Evolutionary conservation across 2,113 vertebrate species (phyloP).

Genomic region (Solenodon paradoxus): DNA sequence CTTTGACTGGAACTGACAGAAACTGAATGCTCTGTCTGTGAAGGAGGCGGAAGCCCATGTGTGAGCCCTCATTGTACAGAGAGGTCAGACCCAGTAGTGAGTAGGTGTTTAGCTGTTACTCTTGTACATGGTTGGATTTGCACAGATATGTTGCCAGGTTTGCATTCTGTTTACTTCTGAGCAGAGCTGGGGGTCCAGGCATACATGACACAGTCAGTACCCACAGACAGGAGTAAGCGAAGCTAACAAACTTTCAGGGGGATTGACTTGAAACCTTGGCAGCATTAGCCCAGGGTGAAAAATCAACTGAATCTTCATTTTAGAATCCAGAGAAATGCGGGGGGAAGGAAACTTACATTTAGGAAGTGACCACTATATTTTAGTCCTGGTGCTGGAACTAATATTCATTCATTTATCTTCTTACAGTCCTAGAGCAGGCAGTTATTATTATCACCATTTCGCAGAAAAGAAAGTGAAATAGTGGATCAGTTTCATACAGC

Average conservation of each 20-base stretch:
- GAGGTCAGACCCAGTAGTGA: neutral
- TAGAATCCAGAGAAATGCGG: neutral
- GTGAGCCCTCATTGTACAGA: neutral
- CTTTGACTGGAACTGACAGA: neutral
- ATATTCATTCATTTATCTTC: conserved; percentile 16
- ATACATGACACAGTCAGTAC: neutral
- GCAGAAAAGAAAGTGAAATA: neutral
- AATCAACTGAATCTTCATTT: neutral
- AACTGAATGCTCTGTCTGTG: neutral
- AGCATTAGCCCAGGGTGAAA: neutral
- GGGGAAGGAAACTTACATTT: neutral
- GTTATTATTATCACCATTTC: neutral
- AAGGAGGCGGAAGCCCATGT: neutral
- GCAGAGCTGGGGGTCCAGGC: neutral
- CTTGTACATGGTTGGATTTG: neutral
- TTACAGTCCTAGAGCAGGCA: neutral
- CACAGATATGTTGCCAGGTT: neutral
- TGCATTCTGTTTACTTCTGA: neutral
- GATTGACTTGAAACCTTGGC: neutral
- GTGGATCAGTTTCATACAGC: neutral
- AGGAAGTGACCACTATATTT: neutral
- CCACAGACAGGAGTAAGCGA: neutral
- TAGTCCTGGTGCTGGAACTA: neutral
- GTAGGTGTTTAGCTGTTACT: neutral
- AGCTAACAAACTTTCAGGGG: conserved; percentile 33